phyloP scores from a whole-genome alignment of 2,797 vertebrate genomes.

The Eulemur coronatus region DNA sequence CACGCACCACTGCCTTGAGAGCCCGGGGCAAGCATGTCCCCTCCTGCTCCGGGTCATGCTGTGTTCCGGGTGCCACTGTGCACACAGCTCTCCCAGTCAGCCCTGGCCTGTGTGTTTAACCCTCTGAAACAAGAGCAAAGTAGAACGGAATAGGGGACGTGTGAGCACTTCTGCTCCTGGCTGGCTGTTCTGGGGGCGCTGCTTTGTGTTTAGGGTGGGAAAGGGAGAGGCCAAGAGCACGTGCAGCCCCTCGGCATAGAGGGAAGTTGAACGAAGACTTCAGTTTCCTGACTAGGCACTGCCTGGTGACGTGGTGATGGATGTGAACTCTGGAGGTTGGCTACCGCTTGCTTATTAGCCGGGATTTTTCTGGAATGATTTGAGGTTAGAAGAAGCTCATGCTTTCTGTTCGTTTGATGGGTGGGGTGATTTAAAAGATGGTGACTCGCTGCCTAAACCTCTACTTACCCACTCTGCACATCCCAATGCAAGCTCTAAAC shows the following conservation, averaged over 20 bases:
- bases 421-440: neutral
- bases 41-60: neutral
- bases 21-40: neutral
- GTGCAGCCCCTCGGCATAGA: conserved; percentile 67
- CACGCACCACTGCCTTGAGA: neutral
- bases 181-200: neutral
- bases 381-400: neutral
- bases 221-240: conserved; percentile 52
- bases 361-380: neutral
- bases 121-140: neutral
- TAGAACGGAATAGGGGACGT: accelerated
- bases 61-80: accelerated
- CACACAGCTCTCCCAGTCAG: neutral
- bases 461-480: neutral
- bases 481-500: neutral
- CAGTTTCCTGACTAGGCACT: neutral
- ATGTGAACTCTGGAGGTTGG: neutral
- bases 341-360: neutral
- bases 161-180: accelerated
- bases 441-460: accelerated
- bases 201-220: neutral
- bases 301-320: neutral
- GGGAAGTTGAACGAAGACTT: conserved; percentile 58
- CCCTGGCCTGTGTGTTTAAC: neutral
- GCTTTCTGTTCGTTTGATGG: neutral